Evolutionary conservation across 2,888 invertebrate genomes (phyloP), one percentile per base, ranked within the genome.

Genomic region (Pachydiplax longipennis): DNA sequence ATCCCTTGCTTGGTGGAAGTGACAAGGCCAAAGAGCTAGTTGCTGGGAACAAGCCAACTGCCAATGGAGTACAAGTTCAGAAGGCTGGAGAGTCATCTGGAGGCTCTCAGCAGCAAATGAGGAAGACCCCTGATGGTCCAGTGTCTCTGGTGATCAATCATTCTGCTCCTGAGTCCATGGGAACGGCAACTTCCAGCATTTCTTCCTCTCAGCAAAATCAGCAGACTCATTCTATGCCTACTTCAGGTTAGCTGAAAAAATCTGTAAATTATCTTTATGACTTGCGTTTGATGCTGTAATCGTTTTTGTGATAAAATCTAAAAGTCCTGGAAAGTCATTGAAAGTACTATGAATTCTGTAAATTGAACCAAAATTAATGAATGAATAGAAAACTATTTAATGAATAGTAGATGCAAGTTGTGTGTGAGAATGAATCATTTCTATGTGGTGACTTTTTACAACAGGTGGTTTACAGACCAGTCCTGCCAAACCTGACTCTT

Each of bases 21-120:
- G 87, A 87, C 22, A 87, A 87, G 87, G 61, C 87, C 22, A 87
- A 87, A 40, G 87, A 87, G 65, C 37, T 87, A 5, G 61, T 87
- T 25, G 61, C 61, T 37, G 87, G 87, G 35, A 65, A 40, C 37
- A 87, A 87, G 35, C 87, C 87, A 8, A 87, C 87, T n/a, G 58
- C 87, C 12, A 87, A 87, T 61, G 87, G 87, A 35, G 87, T 87
- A 12, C 87, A 87, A 35, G 48, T 87, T 18, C 87, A 87, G 65
- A 87, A 87, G 37, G 65, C 37, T 65, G 87, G 87, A 2, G 87
- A 87, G 37, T 12, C 87, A 61, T 87, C 87, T 35, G 87, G 87
- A 8, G 22, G 37, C 2, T 58, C 87, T 6, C 87, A 61, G 12
- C 87, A 87, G n/a, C 87, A 87, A 37, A 61, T 61, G 12, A 87